phyloP scores from a whole-genome alignment of 2,113 vertebrate species.

The Microcebus tavaratra region DNA sequence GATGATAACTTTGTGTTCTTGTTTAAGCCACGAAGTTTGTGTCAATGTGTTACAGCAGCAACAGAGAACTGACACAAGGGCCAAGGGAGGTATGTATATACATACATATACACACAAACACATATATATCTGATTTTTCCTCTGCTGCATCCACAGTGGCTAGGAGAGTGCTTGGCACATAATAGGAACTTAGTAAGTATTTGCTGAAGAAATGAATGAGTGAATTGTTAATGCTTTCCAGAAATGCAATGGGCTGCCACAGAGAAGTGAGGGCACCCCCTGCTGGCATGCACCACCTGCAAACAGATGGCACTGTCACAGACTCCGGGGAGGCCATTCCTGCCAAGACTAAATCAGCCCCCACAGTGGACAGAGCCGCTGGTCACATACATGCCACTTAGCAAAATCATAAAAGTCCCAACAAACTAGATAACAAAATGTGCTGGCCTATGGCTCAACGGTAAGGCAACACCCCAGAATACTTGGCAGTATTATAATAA shows the following conservation, averaged over 20 bases:
- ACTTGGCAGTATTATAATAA: neutral
- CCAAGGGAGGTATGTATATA: neutral
- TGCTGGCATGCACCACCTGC: neutral
- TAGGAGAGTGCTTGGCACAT: neutral
- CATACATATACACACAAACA: neutral
- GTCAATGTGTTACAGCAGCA: neutral
- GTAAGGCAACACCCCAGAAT: neutral
- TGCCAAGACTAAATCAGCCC: neutral
- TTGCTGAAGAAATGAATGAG: neutral
- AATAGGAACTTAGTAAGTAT: neutral
- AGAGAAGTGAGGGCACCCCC: neutral
- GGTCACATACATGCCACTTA: neutral
- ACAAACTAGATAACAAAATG: neutral
- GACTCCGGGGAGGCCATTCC: neutral
- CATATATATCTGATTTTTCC: neutral
- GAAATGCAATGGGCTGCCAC: neutral
- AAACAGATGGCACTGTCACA: accelerated
- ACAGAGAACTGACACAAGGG: neutral
- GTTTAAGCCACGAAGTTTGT: neutral
- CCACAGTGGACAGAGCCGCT: neutral
- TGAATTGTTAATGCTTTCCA: neutral
- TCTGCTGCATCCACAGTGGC: neutral
- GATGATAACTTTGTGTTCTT: neutral
- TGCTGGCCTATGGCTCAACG: neutral
- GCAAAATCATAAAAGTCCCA: neutral